Conservation (phyloP, 2,113 vertebrate species). For the Cyanoderma ruficeps region DNA sequence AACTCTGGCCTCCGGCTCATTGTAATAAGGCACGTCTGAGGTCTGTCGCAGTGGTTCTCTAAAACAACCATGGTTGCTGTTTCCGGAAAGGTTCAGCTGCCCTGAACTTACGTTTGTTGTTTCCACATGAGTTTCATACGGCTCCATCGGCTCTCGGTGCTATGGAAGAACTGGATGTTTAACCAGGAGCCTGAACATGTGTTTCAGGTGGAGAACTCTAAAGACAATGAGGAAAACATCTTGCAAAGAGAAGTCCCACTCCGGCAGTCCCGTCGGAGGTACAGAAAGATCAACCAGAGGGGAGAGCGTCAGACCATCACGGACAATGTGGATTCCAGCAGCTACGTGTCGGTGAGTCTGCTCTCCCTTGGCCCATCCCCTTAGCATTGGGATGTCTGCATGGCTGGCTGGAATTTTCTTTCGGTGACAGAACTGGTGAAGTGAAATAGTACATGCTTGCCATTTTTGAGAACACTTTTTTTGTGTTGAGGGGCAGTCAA, state of each 20-base stretch:
- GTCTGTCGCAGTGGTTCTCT: background rate
- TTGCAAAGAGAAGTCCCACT: conserved; percentile 84
- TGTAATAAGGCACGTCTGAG: conserved; percentile 48
- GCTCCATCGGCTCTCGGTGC: conserved; percentile 79
- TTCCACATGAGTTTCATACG: conserved; percentile 81
- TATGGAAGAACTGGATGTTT: conserved; percentile 92
- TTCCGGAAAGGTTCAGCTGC: background rate
- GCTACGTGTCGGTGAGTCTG: conserved; percentile 81
- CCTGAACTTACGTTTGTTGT: conserved; percentile 6
- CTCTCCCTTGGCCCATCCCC: background rate
- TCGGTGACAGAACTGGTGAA: background rate
- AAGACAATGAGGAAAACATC: conserved; percentile 84
- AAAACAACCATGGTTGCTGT: background rate
- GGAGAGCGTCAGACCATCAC: conserved; percentile 91
- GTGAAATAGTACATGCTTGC: fast-evolving
- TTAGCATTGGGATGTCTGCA: fast-evolving
- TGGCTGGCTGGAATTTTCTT: fast-evolving
- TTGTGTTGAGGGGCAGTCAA: background rate
- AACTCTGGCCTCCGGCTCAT: conserved; percentile 70
- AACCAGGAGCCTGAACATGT: conserved; percentile 84
- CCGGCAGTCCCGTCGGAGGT: conserved; percentile 85
- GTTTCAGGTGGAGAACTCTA: conserved; percentile 94
- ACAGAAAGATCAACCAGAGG: conserved; percentile 84
- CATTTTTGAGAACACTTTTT: fast-evolving
- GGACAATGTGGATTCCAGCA: conserved; percentile 79